Base-by-base conservation (phyloP, 1,140 invertebrate species). In the Micrasema longulum region DNA sequence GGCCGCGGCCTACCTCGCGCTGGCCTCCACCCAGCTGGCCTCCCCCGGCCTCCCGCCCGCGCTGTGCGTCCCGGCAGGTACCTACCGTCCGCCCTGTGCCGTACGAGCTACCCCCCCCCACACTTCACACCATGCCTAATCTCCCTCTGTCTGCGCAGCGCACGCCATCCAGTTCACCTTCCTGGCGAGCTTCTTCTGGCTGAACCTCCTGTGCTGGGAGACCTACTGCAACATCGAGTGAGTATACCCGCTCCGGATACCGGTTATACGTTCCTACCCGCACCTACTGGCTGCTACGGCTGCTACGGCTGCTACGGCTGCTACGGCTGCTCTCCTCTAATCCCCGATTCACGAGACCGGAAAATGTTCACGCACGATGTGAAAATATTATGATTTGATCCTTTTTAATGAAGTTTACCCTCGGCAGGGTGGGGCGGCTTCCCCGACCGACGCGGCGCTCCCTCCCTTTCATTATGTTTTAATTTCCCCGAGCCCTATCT, bases 111-210 rank as follows among this genome's bases (percentile, higher is more conserved):
- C n/a, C n/a, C n/a, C n/a, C n/a, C n/a, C n/a, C n/a, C n/a, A n/a
- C n/a, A n/a, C n/a, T n/a, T n/a, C n/a, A n/a, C 7, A 31, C 26
- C 26, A 31, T 7, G 7, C n/a, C 7, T 31, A 31, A 31, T 7
- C 26, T 31, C 4, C 16, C 41, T 55, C 22, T 75, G 67, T 76
- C 48, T 71, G 71, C 80, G 79, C 86, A 83, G 89, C 87, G 0
- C 83, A 89, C 48, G 77, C 87, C 43, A 86, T 90, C 62, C 91
- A 92, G 77, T 91, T 90, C 79, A 91, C 89, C 62, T 91, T 91
- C 79, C 78, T 92, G 14, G 83, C 88, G 1, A 88, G 90, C 70
- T 92, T 92, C 77, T 89, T 89, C 69, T 93, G 91, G 91, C 87
- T 92, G 77, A 89, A 87, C 75, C 84, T 88, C n/a, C 89, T 91